Percentiles rank a stretch among this genome's conserved stretches.
Conservation (phyloP, 1,140 invertebrate genomes). For the Halyomorpha halys region DNA sequence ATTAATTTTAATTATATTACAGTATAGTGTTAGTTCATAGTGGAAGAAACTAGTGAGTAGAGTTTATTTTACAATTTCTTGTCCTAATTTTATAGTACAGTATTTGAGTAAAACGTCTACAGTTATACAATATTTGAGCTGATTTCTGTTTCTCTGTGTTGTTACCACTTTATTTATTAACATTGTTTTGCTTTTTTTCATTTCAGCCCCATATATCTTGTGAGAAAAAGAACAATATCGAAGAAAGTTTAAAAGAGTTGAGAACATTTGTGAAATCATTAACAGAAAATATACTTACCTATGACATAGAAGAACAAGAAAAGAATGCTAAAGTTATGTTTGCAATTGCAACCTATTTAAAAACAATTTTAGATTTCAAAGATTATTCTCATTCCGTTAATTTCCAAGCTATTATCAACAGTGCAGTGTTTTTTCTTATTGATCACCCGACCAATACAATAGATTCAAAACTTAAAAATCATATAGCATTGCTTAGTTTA, state of each 20-base stretch:
- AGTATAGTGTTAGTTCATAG: no score
- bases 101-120: no score
- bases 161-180: no score
- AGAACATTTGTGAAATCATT: not conserved
- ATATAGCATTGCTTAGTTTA: not conserved
- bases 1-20: no score
- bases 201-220: not conserved
- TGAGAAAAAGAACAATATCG: not conserved
- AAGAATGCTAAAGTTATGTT: not conserved
- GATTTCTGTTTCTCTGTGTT: no score
- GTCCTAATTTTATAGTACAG: no score
- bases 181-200: not conserved
- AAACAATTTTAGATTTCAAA: not conserved
- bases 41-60: no score
- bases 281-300: not conserved
- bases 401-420: not conserved
- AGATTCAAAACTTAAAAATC: not conserved
- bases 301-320: not conserved
- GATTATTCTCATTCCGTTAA: not conserved
- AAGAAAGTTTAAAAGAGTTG: not conserved
- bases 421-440: not conserved
- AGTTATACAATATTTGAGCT: no score
- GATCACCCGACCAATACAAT: not conserved
- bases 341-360: not conserved
- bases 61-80: no score